Conservation (phyloP, 2,888 invertebrate genomes). For the Calliphora vomitoria region DNA sequence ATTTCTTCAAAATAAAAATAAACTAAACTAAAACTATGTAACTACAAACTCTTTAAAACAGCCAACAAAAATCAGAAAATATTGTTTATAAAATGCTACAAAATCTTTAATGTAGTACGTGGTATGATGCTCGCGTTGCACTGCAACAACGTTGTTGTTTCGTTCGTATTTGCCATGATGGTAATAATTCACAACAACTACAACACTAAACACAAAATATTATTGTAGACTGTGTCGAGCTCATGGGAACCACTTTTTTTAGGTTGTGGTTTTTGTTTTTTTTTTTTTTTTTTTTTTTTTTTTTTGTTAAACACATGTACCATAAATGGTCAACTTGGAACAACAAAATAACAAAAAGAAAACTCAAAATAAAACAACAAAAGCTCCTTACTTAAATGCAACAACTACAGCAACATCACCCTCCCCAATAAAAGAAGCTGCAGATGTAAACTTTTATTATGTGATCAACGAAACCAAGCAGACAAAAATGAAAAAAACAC, state of each 20-base stretch:
- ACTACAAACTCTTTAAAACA: slow-evolving; percentile 48
- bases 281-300: too few relatives aligned
- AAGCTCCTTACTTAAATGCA: slow-evolving; percentile 56
- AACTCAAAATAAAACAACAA: slow-evolving; percentile 5
- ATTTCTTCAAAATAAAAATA: slow-evolving; percentile 50
- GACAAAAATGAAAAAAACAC: background rate
- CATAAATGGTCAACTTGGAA: slow-evolving; percentile 67
- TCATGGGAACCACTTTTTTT: slow-evolving; percentile 82
- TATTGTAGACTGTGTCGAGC: slow-evolving; percentile 81
- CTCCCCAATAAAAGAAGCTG: slow-evolving; percentile 64
- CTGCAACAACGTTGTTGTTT: slow-evolving; percentile 77
- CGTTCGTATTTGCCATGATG: slow-evolving; percentile 80
- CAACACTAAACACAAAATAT: slow-evolving; percentile 77
- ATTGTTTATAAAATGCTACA: slow-evolving; percentile 54
- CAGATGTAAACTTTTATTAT: slow-evolving; percentile 69
- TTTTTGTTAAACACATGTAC: slow-evolving; percentile 61
- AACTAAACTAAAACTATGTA: slow-evolving; percentile 66
- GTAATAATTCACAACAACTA: slow-evolving; percentile 83
- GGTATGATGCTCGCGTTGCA: slow-evolving; percentile 50
- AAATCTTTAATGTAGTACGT: slow-evolving; percentile 58
- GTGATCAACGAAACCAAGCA: slow-evolving; percentile 50
- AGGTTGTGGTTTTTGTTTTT: slow-evolving; percentile 39
- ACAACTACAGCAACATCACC: slow-evolving; percentile 24
- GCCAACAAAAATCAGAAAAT: slow-evolving; percentile 31
- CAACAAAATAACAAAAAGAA: background rate